Evolutionary conservation across 2,113 vertebrate species (phyloP).

Genomic region (Apodemus speciosus): DNA sequence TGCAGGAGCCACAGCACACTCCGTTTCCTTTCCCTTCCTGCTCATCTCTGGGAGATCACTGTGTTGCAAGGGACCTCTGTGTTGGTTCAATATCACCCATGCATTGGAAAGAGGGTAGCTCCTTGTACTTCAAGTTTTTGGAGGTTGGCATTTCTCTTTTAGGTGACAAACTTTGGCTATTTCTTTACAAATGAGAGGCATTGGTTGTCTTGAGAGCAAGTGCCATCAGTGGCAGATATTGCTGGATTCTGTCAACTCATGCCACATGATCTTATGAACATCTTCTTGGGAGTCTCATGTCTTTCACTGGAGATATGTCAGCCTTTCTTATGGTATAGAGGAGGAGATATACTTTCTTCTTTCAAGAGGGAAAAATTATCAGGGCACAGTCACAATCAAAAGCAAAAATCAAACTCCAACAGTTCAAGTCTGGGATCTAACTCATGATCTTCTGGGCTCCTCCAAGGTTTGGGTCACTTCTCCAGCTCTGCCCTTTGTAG

Average conservation of each 20-base stretch:
- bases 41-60: neutral
- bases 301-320: neutral
- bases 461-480: too few species aligned
- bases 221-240: too few species aligned
- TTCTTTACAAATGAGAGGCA: neutral
- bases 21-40: neutral
- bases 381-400: too few species aligned
- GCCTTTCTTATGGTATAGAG: neutral
- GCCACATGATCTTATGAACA: neutral
- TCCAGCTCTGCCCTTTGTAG: too few species aligned
- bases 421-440: too few species aligned
- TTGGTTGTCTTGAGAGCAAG: neutral
- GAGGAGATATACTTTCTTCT: neutral
- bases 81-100: fast-evolving
- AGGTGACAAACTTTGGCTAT: neutral
- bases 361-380: too few species aligned
- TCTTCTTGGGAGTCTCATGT: neutral
- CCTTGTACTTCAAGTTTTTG: neutral
- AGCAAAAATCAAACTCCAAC: too few species aligned
- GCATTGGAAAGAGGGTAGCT: neutral
- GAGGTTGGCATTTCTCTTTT: neutral
- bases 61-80: fast-evolving
- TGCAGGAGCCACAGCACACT: neutral
- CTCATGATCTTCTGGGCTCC: too few species aligned
- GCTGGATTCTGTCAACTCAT: neutral